These are phyloP conservation scores for Orthosia gothica DNA, from an alignment of 2,888 invertebrate species.

Conservation along the genomic window DNA sequence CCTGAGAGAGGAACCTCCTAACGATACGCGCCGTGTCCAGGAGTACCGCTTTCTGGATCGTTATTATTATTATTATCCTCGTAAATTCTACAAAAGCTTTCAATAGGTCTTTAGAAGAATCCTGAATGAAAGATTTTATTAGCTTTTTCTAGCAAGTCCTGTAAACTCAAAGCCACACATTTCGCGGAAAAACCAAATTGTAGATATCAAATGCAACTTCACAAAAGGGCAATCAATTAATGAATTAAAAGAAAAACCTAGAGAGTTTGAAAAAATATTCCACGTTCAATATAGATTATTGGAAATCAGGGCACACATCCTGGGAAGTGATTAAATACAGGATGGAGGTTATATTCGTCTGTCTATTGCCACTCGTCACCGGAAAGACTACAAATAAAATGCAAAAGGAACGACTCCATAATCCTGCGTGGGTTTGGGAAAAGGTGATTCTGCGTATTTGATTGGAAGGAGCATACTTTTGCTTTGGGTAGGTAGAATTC, in stretches of 20 bases:
- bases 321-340: constrained; percentile 25
- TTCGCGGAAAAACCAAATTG: too few species aligned
- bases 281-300: not conserved
- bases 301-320: constrained; percentile 1
- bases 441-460: not conserved
- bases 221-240: not conserved
- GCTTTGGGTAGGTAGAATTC: not conserved
- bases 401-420: not conserved
- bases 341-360: constrained; percentile 9
- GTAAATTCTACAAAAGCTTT: too few species aligned
- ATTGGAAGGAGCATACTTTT: not conserved
- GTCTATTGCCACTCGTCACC: not conserved
- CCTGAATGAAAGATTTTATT: too few species aligned
- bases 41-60: too few species aligned
- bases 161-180: too few species aligned
- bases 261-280: not conserved
- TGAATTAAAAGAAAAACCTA: not conserved
- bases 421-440: constrained; percentile 6
- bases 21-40: too few species aligned
- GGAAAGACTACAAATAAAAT: constrained; percentile 12
- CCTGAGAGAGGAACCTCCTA: too few species aligned
- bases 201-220: too few species aligned
- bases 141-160: too few species aligned
- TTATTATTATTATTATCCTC: too few species aligned
- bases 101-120: too few species aligned